Conservation (phyloP, 2,888 invertebrate genomes). For the Ormyrus pomaceus region DNA sequence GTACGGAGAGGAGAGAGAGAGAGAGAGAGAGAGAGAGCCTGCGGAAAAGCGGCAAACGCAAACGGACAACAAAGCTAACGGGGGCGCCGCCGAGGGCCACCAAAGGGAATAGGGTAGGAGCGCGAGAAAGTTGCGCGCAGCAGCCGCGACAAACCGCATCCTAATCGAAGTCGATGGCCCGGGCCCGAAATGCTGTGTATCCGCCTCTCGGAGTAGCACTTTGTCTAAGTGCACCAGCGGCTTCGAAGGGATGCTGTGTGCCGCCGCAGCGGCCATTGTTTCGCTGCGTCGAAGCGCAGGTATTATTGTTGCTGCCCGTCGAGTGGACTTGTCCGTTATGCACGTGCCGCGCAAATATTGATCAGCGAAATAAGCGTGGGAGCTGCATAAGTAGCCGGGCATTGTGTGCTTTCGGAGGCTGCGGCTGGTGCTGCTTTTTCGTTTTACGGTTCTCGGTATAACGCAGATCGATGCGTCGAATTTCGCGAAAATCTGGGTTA, state of each 20-base stretch:
- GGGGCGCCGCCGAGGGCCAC: background rate
- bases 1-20: background rate
- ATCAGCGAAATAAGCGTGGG: no score
- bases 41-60: background rate
- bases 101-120: conserved; percentile 30
- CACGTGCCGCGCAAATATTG: no score
- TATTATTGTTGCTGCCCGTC: no score
- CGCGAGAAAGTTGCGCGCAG: conserved; percentile 10
- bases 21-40: background rate
- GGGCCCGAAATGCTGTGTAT: background rate
- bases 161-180: conserved; percentile 44
- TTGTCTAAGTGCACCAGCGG: conserved; percentile 7
- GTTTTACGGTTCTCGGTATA: no score
- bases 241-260: conserved; percentile 5
- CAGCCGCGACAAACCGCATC: conserved; percentile 40
- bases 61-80: conserved; percentile 24
- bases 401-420: no score
- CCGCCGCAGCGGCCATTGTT: conserved; percentile 1
- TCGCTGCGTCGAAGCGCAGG: background rate
- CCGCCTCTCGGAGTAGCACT: background rate
- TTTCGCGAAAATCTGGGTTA: no score
- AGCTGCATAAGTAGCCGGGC: no score
- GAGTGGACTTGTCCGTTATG: no score
- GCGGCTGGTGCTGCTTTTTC: no score
- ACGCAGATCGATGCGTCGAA: no score